Evolutionary conservation across 2,888 invertebrate species (phyloP).

Genomic region (Leistus spinibarbis): DNA sequence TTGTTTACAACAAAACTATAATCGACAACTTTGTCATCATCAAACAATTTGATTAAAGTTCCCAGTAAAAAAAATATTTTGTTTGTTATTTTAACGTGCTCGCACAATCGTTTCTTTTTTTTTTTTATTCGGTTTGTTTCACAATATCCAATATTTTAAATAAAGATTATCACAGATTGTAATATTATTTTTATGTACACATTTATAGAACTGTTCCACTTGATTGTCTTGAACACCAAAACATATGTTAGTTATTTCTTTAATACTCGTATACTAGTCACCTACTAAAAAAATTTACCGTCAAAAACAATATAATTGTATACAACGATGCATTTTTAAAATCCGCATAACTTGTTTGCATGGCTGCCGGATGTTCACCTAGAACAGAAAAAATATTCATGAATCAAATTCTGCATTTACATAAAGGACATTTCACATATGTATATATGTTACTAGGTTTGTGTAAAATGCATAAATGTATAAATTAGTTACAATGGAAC

Average conservation of each 20-base stretch:
- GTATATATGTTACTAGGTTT: not conserved
- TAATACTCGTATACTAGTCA: conserved; percentile 14
- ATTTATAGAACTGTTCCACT: conserved; percentile 11
- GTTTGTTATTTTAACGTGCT: not conserved
- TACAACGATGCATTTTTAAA: conserved; percentile 10
- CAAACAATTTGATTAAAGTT: not conserved
- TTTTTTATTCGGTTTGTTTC: not conserved
- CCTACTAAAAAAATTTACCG: conserved; percentile 3
- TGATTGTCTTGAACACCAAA: conserved; percentile 26
- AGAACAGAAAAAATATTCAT: conserved; percentile 1
- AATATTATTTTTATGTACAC: conserved; percentile 23
- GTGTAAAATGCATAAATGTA: not conserved
- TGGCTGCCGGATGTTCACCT: conserved; percentile 30
- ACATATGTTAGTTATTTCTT: not conserved
- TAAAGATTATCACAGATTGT: conserved; percentile 31
- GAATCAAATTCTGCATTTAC: not conserved
- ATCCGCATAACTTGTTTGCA: conserved; percentile 23
- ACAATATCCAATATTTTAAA: not conserved
- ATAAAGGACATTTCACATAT: too few relatives aligned
- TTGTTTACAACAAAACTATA: conserved; percentile 12
- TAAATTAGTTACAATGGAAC: not conserved
- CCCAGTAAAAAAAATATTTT: not conserved
- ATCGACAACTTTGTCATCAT: conserved; percentile 18
- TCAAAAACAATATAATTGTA: conserved; percentile 19
- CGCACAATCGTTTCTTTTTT: not conserved